Conservation (phyloP, 2,888 invertebrate genomes). For the Bellardia pandia region DNA sequence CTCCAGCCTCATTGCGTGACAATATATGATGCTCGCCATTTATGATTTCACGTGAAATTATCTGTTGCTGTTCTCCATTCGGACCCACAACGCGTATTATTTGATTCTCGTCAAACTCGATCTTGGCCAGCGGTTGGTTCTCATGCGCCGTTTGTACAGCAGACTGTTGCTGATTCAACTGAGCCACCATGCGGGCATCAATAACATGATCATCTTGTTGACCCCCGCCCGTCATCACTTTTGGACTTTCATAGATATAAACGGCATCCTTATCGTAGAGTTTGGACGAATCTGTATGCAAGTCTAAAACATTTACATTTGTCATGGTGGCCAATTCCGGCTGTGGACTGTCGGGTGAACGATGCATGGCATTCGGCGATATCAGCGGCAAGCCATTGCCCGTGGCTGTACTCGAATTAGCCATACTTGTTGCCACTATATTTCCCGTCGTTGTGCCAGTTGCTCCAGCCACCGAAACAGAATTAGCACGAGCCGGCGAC, state of each 20-base stretch:
- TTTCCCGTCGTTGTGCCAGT: conserved; percentile 75
- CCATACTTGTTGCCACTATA: conserved; percentile 77
- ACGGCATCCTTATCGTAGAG: conserved; percentile 84
- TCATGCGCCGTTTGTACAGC: conserved; percentile 76
- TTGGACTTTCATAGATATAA: conserved; percentile 83
- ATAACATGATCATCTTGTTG: conserved; percentile 82
- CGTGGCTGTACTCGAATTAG: conserved; percentile 78
- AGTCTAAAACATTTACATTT: conserved; percentile 92
- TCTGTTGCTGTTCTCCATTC: conserved; percentile 84
- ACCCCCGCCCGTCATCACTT: conserved; percentile 79
- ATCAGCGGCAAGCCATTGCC: conserved; percentile 82
- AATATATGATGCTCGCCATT: conserved; percentile 84
- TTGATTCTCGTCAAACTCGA: conserved; percentile 84
- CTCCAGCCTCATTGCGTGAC: conserved; percentile 84
- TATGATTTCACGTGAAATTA: conserved; percentile 84
- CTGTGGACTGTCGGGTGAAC: conserved; percentile 87
- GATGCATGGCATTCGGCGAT: conserved; percentile 81
- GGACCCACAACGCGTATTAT: conserved; percentile 84
- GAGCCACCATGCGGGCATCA: conserved; percentile 83
- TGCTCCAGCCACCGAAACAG: conserved; percentile 63
- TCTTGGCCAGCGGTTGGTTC: conserved; percentile 83
- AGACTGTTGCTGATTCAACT: conserved; percentile 78
- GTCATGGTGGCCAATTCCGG: conserved; percentile 94
- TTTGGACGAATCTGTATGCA: conserved; percentile 84
- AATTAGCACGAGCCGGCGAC: conserved; percentile 68